Base-by-base conservation (phyloP, 1,140 invertebrate genomes). In the Atopsyche davidsoni region DNA sequence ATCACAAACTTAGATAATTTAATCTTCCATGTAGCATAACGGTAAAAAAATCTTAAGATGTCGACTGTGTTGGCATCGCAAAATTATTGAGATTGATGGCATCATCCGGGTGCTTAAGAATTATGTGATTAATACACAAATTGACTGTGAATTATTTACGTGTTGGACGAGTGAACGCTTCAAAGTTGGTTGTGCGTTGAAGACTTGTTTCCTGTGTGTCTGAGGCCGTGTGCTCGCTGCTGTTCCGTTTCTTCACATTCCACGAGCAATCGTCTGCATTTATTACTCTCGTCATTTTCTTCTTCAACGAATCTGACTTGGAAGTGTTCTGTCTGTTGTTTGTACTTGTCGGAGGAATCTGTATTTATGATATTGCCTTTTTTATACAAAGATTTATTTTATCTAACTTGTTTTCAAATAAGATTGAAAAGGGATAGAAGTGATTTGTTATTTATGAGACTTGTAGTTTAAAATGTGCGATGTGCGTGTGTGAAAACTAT, bases 361-460 rank as follows among this genome's bases (percentile, higher is more conserved):
- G 38, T 48, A 56, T 52, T 51, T 51, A 47, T 56, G 41, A 46
- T 51, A 51, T 47, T 47, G 47, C 51, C 49, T 47, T 51, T 57
- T 46, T 55, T 53, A 44, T 36, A 54, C 41, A 54, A 57, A 57
- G 36, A 53, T 57, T 53, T 57, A 57, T 57, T 57, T 57, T 57
- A 38, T 57, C 51, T 53, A 53, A 46, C 41, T 38, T 42, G 43
- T 53, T 50, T 34, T 39, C 36, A 39, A 31, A 40, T 35, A 34
- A 46, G 52, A 45, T 43, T 25, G 23, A 46, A 22, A 46, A 47
- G 21, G 21, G 48, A 50, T 46, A 2, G 34, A 34, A 39, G 36
- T 49, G 42, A 51, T 41, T 50, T 46, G 53, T 51, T 57, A 52
- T 57, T 57, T 57, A 52, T 53, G 40, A 36, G 52, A 41, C 53